Evolutionary conservation across 92 coral and sea anemone species (phyloP).

Genomic region (Pocillopora meandrina): DNA sequence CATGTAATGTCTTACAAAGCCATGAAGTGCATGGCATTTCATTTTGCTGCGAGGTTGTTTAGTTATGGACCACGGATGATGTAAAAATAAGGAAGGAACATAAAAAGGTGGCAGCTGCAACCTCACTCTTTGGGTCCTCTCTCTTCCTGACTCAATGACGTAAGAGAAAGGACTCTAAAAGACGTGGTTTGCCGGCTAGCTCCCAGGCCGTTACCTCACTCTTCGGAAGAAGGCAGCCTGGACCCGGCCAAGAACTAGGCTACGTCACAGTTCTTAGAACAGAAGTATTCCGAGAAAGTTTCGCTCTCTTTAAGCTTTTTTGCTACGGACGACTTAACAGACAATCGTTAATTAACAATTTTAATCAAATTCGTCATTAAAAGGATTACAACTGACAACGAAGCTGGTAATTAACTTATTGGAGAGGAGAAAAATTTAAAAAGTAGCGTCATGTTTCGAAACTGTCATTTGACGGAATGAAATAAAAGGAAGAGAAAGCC

Average conservation of each 20-base stretch:
- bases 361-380: constrained; percentile 10
- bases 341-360: constrained; percentile 4
- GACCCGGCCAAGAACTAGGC: too few species aligned
- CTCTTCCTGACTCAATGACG: too few species aligned
- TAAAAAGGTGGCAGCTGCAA: too few species aligned
- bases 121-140: too few species aligned
- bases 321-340: constrained; percentile 12
- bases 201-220: background rate
- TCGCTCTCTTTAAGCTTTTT: background rate
- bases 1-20: too few species aligned
- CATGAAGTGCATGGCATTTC: too few species aligned
- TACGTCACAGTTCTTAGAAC: too few species aligned
- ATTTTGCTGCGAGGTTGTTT: too few species aligned
- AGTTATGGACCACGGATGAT: too few species aligned
- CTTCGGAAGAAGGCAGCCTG: background rate
- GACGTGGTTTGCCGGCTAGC: background rate
- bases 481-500: background rate
- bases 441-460: background rate
- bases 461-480: background rate
- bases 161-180: background rate
- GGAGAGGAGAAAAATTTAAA: background rate
- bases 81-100: too few species aligned
- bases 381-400: constrained; percentile 1
- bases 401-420: background rate
- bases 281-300: background rate